Evolutionary conservation across 2,888 invertebrate species (phyloP).

Genomic region (Orchesellides sinensis): DNA sequence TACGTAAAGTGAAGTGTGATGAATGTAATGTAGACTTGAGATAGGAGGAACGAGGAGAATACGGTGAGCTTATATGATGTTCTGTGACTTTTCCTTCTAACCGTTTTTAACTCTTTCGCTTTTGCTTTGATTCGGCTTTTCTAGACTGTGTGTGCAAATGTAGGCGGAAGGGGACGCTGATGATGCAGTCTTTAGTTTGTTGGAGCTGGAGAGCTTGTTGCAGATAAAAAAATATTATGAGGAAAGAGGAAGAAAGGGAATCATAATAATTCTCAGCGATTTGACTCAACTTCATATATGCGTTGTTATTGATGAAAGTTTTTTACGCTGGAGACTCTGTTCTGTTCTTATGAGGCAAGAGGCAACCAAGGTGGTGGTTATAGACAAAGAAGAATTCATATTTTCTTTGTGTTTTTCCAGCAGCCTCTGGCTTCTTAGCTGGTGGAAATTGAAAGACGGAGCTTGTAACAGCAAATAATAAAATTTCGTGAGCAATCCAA

Average conservation of each 20-base stretch:
- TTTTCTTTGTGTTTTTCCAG: constrained; percentile 39
- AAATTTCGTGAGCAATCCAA: too few species aligned
- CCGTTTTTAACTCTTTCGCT: neutral
- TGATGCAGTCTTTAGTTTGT: constrained; percentile 43
- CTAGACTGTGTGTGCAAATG: constrained; percentile 21
- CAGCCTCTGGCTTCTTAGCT: constrained; percentile 45
- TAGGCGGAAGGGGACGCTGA: constrained; percentile 63
- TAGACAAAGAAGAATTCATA: constrained; percentile 1
- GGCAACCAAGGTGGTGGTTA: constrained; percentile 6
- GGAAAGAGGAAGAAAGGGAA: constrained; percentile 3
- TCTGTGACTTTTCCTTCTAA: too few species aligned
- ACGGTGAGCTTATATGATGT: too few species aligned
- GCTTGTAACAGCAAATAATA: too few species aligned
- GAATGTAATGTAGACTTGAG: too few species aligned
- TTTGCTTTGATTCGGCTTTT: neutral
- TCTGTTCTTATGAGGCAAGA: neutral
- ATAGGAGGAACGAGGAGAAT: too few species aligned
- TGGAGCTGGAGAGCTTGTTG: neutral
- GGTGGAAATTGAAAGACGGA: too few species aligned
- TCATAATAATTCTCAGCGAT: neutral
- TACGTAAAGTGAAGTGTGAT: too few species aligned
- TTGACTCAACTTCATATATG: too few species aligned
- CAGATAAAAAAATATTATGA: too few species aligned
- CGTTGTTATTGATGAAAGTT: constrained; percentile 23
- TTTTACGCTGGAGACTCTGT: too few species aligned